Conservation (phyloP, 1,140 invertebrate genomes). For the Drosophila burlai region DNA sequence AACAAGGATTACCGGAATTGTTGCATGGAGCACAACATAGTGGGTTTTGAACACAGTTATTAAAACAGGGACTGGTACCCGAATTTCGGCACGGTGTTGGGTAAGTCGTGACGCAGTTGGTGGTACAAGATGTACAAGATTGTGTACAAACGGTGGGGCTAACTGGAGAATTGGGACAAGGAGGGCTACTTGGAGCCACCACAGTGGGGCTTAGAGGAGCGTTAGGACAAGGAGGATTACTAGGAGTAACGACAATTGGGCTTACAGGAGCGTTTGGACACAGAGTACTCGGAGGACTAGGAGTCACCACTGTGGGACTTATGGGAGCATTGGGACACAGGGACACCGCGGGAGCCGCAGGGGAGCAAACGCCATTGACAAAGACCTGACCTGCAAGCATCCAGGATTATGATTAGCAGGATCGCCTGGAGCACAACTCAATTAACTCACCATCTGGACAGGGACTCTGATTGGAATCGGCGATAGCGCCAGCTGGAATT, state of each 20-base stretch:
- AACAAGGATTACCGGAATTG: not conserved
- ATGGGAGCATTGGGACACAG: constrained; percentile 28
- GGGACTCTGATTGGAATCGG: constrained; percentile 21
- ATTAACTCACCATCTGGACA: constrained; percentile 37
- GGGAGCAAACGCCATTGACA: constrained; percentile 10
- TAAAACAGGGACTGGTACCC: not conserved
- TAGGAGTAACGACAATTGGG: not conserved
- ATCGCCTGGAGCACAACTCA: too few relatives aligned
- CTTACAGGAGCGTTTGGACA: constrained; percentile 14
- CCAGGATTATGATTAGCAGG: not conserved
- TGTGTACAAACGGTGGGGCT: not conserved
- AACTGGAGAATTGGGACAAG: constrained; percentile 14
- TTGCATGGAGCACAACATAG: not conserved
- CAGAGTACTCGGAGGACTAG: not conserved
- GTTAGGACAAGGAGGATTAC: constrained; percentile 11
- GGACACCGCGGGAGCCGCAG: not conserved
- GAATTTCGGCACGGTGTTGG: constrained; percentile 1
- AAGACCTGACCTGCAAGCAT: constrained; percentile 24
- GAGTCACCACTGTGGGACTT: constrained; percentile 16
- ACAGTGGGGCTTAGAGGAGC: constrained; percentile 20
- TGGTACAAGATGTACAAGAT: not conserved
- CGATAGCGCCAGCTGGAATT: constrained; percentile 13
- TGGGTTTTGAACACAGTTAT: not conserved
- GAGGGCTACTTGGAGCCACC: constrained; percentile 3
- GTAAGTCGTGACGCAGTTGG: not conserved